Conservation (phyloP, 2,888 invertebrate genomes). For the Elaeidobius kamerunicus region DNA sequence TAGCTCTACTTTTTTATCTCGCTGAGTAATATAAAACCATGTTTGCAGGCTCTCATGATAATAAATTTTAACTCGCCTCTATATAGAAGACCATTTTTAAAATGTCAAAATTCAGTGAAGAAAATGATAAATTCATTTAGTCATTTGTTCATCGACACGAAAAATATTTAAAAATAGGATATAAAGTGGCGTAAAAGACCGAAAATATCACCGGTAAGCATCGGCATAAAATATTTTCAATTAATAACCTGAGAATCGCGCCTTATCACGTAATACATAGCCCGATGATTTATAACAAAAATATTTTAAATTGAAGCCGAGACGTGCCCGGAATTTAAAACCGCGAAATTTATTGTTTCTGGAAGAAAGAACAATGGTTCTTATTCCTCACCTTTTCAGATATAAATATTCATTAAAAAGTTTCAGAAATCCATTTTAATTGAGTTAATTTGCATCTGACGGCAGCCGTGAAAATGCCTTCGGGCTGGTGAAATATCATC, state of each 20-base stretch:
- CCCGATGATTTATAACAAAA: conserved; percentile 8
- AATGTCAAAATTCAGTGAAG: no score
- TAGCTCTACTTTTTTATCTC: no score
- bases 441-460: conserved; percentile 20
- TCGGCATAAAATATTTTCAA: conserved; percentile 3
- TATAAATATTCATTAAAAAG: conserved; percentile 24
- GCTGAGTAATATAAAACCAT: no score
- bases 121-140: no score
- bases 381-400: conserved; percentile 13
- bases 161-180: no score
- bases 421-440: conserved; percentile 19
- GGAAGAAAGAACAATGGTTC: conserved; percentile 7
- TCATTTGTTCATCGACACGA: no score
- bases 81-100: no score
- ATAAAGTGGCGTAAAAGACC: no score
- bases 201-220: no score
- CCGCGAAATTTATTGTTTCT: conserved; percentile 9
- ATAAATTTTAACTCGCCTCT: no score
- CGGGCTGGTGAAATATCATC: conserved; percentile 16
- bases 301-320: conserved; percentile 12
- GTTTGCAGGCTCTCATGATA: no score
- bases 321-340: conserved; percentile 14
- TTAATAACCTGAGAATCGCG: neutral
- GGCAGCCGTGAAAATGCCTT: conserved; percentile 10
- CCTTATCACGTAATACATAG: conserved; percentile 3